Evolutionary conservation across 2,113 vertebrate genomes (phyloP).

Genomic region (Gasterosteus aculeatus): DNA sequence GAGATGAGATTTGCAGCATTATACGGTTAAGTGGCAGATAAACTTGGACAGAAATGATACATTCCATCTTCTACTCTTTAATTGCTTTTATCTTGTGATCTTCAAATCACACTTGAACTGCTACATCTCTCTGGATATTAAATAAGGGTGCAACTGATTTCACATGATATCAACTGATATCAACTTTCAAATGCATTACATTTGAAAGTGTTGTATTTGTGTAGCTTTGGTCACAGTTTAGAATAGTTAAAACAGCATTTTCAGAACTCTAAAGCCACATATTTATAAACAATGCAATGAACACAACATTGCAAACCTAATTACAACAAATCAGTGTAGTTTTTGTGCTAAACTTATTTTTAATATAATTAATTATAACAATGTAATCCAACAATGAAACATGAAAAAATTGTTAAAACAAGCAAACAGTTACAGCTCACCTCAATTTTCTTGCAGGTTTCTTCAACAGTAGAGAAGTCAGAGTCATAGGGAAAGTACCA

Average conservation of each 20-base stretch:
- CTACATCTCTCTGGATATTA: neutral
- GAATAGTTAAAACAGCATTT: neutral
- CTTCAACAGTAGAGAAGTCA: accelerated
- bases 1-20: neutral
- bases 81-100: too few species aligned
- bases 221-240: neutral
- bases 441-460: slow-evolving; percentile 15
- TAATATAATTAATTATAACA: neutral
- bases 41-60: neutral
- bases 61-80: neutral
- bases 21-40: neutral
- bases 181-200: neutral
- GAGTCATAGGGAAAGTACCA: accelerated
- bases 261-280: neutral
- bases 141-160: neutral
- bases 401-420: neutral
- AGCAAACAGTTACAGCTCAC: slow-evolving; percentile 28
- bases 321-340: neutral
- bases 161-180: neutral
- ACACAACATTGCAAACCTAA: neutral
- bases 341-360: neutral
- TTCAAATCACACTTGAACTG: neutral
- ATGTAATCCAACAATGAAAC: neutral
- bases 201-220: neutral
- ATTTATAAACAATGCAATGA: neutral